Base-by-base conservation (phyloP, 2,797 vertebrate species). In the Arctocebus calabarensis region DNA sequence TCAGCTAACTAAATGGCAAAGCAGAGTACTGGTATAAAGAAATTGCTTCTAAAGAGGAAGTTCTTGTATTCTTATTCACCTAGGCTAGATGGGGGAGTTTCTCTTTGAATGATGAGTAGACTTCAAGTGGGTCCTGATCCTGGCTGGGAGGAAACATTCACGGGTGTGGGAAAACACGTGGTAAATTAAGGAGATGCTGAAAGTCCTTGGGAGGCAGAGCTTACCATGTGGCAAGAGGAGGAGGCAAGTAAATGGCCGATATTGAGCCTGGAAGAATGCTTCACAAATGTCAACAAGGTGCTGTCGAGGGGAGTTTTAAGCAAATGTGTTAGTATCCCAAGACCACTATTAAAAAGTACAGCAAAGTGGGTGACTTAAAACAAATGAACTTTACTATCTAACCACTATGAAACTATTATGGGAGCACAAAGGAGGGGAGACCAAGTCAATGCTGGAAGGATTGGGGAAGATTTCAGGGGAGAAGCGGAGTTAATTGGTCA, bases 381-480 rank as follows among this genome's bases (percentile, higher is more conserved):
- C 14, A 68, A 27, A 22, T 62, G 45, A 93, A 85, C 17, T 52
- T 4, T 62, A 62, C 64, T 43, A 19, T 91, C 43, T 66, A 7
- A 48, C 4, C 45, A 25, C 92, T 55, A 73, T 84, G 70, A n/a
- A n/a, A n/a, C n/a, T n/a, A n/a, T n/a, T n/a, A 62, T 17, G 75
- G 45, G 75, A 88, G 43, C 6, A 52, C 48, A 84, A 70, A 83
- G 32, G 52, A 83, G 19, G 14, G 32, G 83, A 59, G 62, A 95
- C 84, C 90, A 90, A 95, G 86, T 90, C 74, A 84, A 61, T 29
- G 55, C 52, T 73, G 81, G 45, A 83, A 96, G 61, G 59, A 81
- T 1, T 90, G 92, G 74, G 34, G 32, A 81, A 93, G 87, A 87
- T 91, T 95, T 96, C 29, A 92, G 73, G 59, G 61, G 59, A 86